These are phyloP conservation scores for Drosophila tanythrix DNA, from an alignment of 2,888 invertebrate genomes.

Conservation along the genomic window DNA sequence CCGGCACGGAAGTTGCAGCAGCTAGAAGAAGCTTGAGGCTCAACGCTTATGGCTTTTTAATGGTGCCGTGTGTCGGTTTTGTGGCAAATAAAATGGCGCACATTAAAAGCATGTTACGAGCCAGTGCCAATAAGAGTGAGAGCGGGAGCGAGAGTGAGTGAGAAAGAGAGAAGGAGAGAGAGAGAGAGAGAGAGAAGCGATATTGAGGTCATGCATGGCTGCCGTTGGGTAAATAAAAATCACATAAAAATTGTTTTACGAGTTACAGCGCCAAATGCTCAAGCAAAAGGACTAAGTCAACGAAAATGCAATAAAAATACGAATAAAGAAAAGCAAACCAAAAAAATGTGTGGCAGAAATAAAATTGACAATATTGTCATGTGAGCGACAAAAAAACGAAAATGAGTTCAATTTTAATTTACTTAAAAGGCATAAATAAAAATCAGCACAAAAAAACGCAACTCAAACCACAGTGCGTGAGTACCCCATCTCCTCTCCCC, in stretches of 20 bases:
- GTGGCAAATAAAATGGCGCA: conserved; percentile 79
- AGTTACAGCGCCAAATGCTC: conserved; percentile 46
- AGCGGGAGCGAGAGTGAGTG: conserved; percentile 15
- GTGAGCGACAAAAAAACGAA: conserved; percentile 53
- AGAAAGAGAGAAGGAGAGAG: conserved; percentile 16
- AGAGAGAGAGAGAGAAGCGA: conserved; percentile 11
- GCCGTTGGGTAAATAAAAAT: conserved; percentile 75
- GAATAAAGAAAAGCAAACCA: neutral
- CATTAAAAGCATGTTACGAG: conserved; percentile 75
- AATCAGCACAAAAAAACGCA: conserved; percentile 39
- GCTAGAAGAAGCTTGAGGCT: conserved; percentile 58
- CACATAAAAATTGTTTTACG: conserved; percentile 79
- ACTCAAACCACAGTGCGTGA: neutral
- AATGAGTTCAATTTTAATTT: conserved; percentile 75
- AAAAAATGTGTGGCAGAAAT: conserved; percentile 50
- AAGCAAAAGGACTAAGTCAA: conserved; percentile 46
- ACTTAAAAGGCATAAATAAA: conserved; percentile 77
- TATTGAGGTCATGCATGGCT: conserved; percentile 78
- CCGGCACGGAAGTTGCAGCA: conserved; percentile 47
- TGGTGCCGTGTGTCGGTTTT: conserved; percentile 79
- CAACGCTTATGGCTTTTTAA: conserved; percentile 81
- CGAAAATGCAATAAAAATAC: conserved; percentile 70
- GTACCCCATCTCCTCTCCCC: neutral
- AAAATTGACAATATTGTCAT: conserved; percentile 81
- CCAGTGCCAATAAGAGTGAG: neutral